phyloP scores from a whole-genome alignment of 2,888 invertebrate genomes.

The Cylindroiulus punctatus region DNA sequence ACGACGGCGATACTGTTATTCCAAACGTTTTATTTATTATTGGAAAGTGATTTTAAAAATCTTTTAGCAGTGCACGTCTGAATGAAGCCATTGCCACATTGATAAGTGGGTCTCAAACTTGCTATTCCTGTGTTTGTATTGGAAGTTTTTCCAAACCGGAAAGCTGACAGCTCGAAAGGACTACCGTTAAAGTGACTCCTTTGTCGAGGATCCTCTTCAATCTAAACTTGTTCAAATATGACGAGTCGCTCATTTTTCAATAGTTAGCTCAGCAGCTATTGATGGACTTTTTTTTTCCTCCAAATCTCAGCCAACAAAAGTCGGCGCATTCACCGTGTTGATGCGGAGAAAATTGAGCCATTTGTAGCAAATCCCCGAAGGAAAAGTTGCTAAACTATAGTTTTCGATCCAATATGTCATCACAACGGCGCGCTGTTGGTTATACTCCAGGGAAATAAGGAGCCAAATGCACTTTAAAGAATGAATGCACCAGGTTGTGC shows the following conservation, averaged over 20 bases:
- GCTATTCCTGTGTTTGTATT: slow-evolving; percentile 24
- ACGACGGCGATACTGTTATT: too few species aligned
- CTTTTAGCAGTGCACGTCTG: background rate
- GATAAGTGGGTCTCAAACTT: slow-evolving; percentile 22
- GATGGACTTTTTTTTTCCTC: slow-evolving; percentile 21
- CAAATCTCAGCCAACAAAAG: slow-evolving; percentile 32
- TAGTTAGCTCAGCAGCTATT: slow-evolving; percentile 1
- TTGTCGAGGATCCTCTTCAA: slow-evolving; percentile 32
- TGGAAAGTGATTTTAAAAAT: background rate
- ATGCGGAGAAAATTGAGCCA: slow-evolving; percentile 32
- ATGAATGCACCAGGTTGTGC: slow-evolving; percentile 18
- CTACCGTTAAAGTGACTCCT: slow-evolving; percentile 26
- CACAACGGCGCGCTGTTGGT: slow-evolving; percentile 24
- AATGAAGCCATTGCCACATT: slow-evolving; percentile 32
- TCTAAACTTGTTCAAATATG: slow-evolving; percentile 32
- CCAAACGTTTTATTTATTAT: background rate
- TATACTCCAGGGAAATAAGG: slow-evolving; percentile 32
- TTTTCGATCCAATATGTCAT: slow-evolving; percentile 32
- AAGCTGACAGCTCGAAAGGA: slow-evolving; percentile 32
- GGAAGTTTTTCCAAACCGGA: slow-evolving; percentile 19
- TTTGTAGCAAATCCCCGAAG: slow-evolving; percentile 32
- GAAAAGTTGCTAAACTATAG: slow-evolving; percentile 32
- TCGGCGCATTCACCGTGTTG: slow-evolving; percentile 32
- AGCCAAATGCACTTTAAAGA: slow-evolving; percentile 13
- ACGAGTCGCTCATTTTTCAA: slow-evolving; percentile 26